Percentiles rank a stretch among this genome's conserved stretches.
Evolutionary conservation across 2,113 vertebrate genomes (phyloP).

Genomic region (Ginglymostoma cirratum): DNA sequence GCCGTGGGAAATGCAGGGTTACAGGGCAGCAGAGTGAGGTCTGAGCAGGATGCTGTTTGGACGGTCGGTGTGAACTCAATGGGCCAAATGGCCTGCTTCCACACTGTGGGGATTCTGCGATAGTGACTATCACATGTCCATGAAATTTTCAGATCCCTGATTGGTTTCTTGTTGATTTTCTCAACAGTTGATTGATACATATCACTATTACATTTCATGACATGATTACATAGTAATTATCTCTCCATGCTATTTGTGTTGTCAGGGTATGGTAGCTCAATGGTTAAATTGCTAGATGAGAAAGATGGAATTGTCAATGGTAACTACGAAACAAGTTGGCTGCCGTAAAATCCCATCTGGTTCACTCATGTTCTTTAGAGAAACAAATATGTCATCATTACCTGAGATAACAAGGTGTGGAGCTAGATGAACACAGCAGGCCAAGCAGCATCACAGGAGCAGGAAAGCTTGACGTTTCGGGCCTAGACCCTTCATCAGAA

Average conservation of each 20-base stretch:
- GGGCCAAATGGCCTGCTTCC: too few species aligned
- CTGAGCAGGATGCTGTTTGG: too few species aligned
- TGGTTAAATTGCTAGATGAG: not conserved
- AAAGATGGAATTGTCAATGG: too few species aligned
- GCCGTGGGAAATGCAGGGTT: too few species aligned
- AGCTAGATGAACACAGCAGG: too few species aligned
- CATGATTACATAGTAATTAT: not conserved
- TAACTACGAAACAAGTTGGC: not conserved
- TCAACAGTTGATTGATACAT: not conserved
- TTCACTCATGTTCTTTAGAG: not conserved
- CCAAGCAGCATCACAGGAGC: too few species aligned
- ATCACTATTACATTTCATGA: not conserved
- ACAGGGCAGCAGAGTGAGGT: too few species aligned
- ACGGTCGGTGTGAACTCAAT: too few species aligned
- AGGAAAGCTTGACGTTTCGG: too few species aligned
- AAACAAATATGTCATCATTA: not conserved
- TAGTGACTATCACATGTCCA: not conserved
- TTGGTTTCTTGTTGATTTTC: not conserved
- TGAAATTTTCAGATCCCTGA: not conserved
- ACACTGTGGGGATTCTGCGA: not conserved
- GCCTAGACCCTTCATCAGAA: too few species aligned
- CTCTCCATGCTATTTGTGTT: not conserved
- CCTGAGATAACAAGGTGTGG: too few species aligned
- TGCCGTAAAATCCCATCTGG: not conserved
- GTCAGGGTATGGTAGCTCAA: not conserved